Base-by-base conservation (phyloP, 2,888 invertebrate species). In the Elegia similella region DNA sequence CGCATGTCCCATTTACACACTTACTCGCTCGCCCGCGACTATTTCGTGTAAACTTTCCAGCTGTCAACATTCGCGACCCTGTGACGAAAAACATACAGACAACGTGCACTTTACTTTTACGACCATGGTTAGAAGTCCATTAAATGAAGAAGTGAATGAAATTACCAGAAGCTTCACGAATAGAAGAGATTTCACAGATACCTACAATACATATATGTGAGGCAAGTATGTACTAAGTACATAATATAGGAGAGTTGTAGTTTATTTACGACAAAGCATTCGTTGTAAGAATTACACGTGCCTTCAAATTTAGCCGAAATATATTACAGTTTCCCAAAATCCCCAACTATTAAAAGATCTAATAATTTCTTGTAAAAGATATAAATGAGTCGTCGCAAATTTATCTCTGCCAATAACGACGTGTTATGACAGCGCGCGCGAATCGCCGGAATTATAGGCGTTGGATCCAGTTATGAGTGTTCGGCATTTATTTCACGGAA, bases 391-490 rank as follows among this genome's bases (percentile, higher is more conserved):
- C 34, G 32, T 38, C 6, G 17, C 16, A 29, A 42, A 42, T 15
- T 23, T 23, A 43, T 29, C 13, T 54, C 1, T 43, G 42, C 16
- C 30, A 32, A 43, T 54, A 44, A 55, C 55, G 47, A 42, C 29
- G 23, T 55, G 48, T 55, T 55, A 7, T 55, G 55, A 55, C 55
- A 55, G 16, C 7, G 13, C 46, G 47, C 13, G 48, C 38, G 38
- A 34, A 48, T 44, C 43, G 8, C 38, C 12, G 7, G 13, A 44
- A 38, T 50, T 50, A 50, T 34, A 34, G 50, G 6, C 34, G 16
- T 17, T 5, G 34, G 50, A 34, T 50, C 16, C 34, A 50, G 32
- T 34, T 50, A 50, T 50, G 50, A 50, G 34, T 10, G 48, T 10
- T 34, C 48, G 32, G 32, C 15, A 50, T 50, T 50, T 34, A 50